Conservation (phyloP, 1,140 invertebrate species). For the Drosophila nigrodunni region DNA sequence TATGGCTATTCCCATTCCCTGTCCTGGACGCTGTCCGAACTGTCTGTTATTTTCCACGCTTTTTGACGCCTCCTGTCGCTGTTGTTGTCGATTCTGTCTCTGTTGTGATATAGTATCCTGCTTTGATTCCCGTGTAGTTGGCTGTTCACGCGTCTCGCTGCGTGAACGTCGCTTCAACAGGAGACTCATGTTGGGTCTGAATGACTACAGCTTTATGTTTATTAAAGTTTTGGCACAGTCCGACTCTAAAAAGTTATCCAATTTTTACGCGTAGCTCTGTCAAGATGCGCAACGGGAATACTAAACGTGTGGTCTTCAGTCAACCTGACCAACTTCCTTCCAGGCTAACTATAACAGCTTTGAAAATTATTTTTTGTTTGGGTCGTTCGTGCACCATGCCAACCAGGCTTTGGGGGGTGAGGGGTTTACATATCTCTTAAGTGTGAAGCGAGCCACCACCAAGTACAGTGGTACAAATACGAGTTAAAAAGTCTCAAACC, state of each 20-base stretch:
- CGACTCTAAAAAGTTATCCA: neutral
- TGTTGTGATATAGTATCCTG: slow-evolving; percentile 36
- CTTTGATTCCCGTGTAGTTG: neutral
- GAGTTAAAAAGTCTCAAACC: neutral
- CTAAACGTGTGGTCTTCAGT: slow-evolving; percentile 21
- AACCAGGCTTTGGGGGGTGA: slow-evolving; percentile 35
- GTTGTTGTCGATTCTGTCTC: slow-evolving; percentile 18
- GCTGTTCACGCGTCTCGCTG: slow-evolving; percentile 69
- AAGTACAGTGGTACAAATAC: slow-evolving; percentile 31
- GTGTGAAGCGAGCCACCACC: slow-evolving; percentile 43
- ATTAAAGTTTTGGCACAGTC: neutral
- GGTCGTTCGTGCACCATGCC: slow-evolving; percentile 80
- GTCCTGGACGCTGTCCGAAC: slow-evolving; percentile 41
- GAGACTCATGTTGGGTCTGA: slow-evolving; percentile 59
- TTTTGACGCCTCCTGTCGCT: neutral
- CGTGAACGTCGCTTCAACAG: slow-evolving; percentile 70
- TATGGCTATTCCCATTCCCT: slow-evolving; percentile 61
- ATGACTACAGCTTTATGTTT: no score
- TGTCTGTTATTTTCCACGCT: slow-evolving; percentile 42
- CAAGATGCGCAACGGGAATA: slow-evolving; percentile 34
- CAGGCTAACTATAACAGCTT: slow-evolving; percentile 21
- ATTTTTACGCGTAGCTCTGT: slow-evolving; percentile 10
- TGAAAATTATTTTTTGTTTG: slow-evolving; percentile 76
- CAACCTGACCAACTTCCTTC: slow-evolving; percentile 2
- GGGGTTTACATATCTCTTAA: slow-evolving; percentile 53